Percentiles rank a stretch among this genome's conserved stretches.
These are phyloP conservation scores for Lutjanus erythropterus DNA, from an alignment of 2,113 vertebrate species.

Conservation along the genomic window DNA sequence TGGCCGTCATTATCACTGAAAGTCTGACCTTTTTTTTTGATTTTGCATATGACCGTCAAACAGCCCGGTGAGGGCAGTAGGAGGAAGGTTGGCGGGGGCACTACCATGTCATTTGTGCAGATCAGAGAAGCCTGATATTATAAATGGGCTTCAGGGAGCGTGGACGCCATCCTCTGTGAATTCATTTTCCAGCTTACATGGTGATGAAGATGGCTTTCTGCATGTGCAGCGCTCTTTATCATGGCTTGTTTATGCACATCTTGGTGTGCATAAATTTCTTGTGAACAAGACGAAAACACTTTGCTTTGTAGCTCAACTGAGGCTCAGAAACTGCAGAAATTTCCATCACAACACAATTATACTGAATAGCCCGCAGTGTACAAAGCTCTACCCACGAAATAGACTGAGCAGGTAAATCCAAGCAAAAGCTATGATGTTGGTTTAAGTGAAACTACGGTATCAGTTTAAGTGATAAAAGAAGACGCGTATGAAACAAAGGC, in stretches of 20 bases:
- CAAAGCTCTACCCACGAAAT: constrained; percentile 22
- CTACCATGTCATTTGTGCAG: not conserved
- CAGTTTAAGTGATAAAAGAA: not conserved
- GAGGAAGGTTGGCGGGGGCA: not conserved
- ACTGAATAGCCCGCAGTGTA: constrained; percentile 12
- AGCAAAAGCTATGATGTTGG: not conserved
- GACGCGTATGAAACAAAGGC: not conserved
- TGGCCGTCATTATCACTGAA: not conserved
- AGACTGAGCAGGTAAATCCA: constrained; percentile 14
- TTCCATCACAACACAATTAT: constrained; percentile 38
- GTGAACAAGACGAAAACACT: constrained; percentile 23
- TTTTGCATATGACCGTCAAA: constrained; percentile 19
- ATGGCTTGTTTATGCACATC: constrained; percentile 25
- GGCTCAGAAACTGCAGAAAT: not conserved
- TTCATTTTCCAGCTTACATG: not conserved
- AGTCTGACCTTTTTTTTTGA: not conserved
- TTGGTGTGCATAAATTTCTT: not conserved
- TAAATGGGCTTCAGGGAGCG: not conserved
- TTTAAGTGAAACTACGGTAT: constrained; percentile 11
- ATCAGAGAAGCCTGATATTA: constrained; percentile 6
- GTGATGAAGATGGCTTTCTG: constrained; percentile 17
- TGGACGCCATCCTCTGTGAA: not conserved
- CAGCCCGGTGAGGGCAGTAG: not conserved
- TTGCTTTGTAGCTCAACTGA: constrained; percentile 12
- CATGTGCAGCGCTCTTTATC: constrained; percentile 12